phyloP scores from a whole-genome alignment of 2,113 vertebrate genomes.

The Ochotona curzoniae region DNA sequence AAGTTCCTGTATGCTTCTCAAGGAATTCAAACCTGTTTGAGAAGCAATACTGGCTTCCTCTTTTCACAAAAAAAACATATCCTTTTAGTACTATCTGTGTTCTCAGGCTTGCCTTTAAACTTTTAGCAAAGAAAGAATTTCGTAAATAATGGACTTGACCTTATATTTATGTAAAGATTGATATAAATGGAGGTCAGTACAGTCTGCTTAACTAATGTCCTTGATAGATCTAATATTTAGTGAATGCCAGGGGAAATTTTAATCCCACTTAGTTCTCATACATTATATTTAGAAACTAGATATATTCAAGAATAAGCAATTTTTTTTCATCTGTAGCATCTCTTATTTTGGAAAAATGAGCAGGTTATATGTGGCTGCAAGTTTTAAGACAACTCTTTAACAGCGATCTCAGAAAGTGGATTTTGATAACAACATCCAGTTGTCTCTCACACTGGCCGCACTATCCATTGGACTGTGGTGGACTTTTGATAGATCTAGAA shows the following conservation, averaged over 20 bases:
- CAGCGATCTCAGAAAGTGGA: slow-evolving; percentile 93
- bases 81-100: slow-evolving; percentile 40
- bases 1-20: slow-evolving; percentile 56
- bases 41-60: slow-evolving; percentile 63
- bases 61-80: slow-evolving; percentile 52
- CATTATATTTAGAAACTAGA: slow-evolving; percentile 23
- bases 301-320: neutral
- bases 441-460: slow-evolving; percentile 96
- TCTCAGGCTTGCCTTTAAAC: slow-evolving; percentile 5
- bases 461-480: slow-evolving; percentile 98
- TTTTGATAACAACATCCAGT: slow-evolving; percentile 97
- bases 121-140: slow-evolving; percentile 56
- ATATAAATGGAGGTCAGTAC: neutral
- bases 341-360: slow-evolving; percentile 58
- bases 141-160: slow-evolving; percentile 41
- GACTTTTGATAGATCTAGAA: slow-evolving; percentile 97
- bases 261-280: neutral
- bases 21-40: slow-evolving; percentile 73
- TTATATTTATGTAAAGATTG: neutral
- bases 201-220: neutral
- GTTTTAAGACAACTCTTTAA: slow-evolving; percentile 88
- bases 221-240: neutral
- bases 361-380: neutral
- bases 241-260: slow-evolving; percentile 43
- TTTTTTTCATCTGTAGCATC: neutral